These are phyloP conservation scores for Pachydiplax longipennis DNA, from an alignment of 2,888 invertebrate genomes.

Conservation along the genomic window DNA sequence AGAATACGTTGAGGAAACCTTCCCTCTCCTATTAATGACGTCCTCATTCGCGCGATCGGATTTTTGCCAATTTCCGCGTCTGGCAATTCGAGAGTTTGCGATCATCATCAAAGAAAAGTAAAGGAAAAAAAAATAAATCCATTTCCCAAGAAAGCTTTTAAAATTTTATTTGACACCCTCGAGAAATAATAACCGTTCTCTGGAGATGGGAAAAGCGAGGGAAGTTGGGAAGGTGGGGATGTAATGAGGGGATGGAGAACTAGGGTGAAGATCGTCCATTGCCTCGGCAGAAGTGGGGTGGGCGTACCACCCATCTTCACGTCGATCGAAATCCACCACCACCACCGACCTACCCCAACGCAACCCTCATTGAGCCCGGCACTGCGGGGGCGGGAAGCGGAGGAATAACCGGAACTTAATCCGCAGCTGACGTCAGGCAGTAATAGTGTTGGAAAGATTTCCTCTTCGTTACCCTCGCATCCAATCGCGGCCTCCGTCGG, in stretches of 20 bases:
- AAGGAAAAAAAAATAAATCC: neutral
- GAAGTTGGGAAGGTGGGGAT: neutral
- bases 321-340: neutral
- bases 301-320: neutral
- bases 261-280: neutral
- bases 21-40: neutral
- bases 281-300: neutral
- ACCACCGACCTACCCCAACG: conserved; percentile 33
- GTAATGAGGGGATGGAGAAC: neutral
- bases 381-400: neutral
- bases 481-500: neutral
- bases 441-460: neutral
- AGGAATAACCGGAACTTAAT: neutral
- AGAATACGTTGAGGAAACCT: neutral
- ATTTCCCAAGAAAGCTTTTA: neutral
- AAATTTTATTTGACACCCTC: neutral
- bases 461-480: neutral
- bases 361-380: conserved; percentile 1
- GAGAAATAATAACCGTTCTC: too few species aligned
- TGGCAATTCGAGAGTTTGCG: neutral
- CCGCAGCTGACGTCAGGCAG: neutral
- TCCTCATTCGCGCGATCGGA: neutral
- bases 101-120: neutral
- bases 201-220: neutral
- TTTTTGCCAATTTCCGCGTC: neutral